phyloP scores from a whole-genome alignment of 2,113 vertebrate species.

The Chiloscyllium plagiosum region DNA sequence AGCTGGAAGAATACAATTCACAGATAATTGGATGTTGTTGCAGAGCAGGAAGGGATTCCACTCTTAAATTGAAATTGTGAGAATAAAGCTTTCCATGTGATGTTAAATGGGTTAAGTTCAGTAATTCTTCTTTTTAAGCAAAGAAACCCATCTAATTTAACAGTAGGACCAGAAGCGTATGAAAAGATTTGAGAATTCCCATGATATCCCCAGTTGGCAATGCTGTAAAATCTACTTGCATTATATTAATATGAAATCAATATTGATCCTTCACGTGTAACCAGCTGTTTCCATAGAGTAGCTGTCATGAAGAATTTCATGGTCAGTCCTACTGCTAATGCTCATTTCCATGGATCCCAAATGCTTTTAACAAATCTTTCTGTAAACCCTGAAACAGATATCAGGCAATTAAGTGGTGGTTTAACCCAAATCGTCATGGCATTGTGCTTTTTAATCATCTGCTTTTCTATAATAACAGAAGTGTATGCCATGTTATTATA shows the following conservation, averaged over 20 bases:
- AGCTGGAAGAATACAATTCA: not conserved
- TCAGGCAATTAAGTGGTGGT: not conserved
- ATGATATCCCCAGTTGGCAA: not conserved
- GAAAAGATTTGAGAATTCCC: not conserved
- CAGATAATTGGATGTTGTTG: not conserved
- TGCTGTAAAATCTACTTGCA: not conserved
- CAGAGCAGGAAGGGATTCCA: not conserved
- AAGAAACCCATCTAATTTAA: not conserved
- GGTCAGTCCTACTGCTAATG: not conserved
- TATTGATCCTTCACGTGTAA: not conserved
- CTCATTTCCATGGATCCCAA: not conserved
- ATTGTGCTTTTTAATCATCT: not conserved
- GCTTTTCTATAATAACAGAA: not conserved
- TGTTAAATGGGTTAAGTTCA: not conserved
- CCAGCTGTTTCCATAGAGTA: constrained; percentile 20
- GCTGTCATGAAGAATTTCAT: not conserved
- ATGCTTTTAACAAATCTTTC: not conserved
- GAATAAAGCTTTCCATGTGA: not conserved
- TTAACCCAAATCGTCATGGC: not conserved
- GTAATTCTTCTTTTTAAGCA: not conserved
- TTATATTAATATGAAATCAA: not conserved
- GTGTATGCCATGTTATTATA: not conserved
- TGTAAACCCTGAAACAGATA: not conserved
- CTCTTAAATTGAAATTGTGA: not conserved
- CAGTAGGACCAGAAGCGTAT: not conserved